These are phyloP conservation scores for Scophthalmus maximus DNA, from an alignment of 2,113 vertebrate genomes.

Conservation along the genomic window DNA sequence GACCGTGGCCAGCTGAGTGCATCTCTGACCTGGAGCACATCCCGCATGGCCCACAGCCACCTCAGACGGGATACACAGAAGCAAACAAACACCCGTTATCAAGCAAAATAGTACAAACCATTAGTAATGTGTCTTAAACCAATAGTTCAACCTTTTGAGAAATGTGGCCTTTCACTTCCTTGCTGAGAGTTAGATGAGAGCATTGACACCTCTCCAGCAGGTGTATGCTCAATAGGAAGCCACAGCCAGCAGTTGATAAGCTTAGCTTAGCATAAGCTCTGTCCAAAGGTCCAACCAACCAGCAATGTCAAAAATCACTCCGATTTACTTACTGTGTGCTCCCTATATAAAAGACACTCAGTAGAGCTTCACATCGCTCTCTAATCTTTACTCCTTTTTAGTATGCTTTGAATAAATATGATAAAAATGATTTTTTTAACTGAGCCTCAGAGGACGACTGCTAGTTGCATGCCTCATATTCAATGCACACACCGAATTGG, in stretches of 20 bases:
- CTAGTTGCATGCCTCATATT: neutral
- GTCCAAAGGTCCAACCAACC: neutral
- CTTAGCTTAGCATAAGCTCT: neutral
- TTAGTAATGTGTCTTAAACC: neutral
- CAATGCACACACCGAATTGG: neutral
- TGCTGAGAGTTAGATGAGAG: neutral
- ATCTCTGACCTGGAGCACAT: constrained; percentile 40
- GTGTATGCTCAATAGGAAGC: neutral
- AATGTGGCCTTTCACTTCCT: neutral
- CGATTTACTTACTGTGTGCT: too few species aligned
- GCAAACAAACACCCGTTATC: constrained; percentile 11
- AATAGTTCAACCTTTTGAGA: neutral
- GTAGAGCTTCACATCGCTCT: too few species aligned
- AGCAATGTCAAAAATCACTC: neutral
- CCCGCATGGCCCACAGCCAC: constrained; percentile 36
- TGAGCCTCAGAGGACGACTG: neutral
- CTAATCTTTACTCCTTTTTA: neutral
- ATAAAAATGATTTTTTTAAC: neutral
- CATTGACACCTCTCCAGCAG: neutral
- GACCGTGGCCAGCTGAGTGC: constrained; percentile 38
- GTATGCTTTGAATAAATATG: neutral
- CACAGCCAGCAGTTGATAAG: neutral
- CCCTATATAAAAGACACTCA: too few species aligned
- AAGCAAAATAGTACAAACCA: constrained; percentile 1
- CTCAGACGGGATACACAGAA: constrained; percentile 9